phyloP scores from a whole-genome alignment of 2,113 vertebrate species.

The Melospiza georgiana region DNA sequence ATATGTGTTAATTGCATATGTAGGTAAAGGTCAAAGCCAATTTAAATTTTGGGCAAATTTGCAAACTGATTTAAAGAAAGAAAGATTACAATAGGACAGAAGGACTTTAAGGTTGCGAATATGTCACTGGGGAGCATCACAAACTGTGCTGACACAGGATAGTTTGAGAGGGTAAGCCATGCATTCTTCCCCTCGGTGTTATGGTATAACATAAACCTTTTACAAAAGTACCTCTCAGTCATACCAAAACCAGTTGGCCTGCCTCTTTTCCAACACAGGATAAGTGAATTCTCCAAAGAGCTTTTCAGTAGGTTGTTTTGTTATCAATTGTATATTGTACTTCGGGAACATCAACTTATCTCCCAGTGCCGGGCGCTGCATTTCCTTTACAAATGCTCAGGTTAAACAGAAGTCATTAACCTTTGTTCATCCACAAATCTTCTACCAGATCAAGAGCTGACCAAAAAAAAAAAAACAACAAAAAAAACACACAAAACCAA shows the following conservation, averaged over 20 bases:
- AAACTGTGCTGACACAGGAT: neutral
- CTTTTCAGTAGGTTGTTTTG: neutral
- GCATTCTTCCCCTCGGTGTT: neutral
- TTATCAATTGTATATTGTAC: neutral
- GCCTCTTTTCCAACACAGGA: neutral
- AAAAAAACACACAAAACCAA: neutral
- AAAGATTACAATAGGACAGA: neutral
- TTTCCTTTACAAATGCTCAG: neutral
- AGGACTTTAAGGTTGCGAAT: neutral
- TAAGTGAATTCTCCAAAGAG: neutral
- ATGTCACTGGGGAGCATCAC: neutral
- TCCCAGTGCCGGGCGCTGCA: fast-evolving
- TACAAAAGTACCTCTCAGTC: neutral
- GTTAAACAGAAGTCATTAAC: neutral
- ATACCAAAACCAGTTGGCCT: neutral
- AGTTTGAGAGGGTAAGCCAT: neutral
- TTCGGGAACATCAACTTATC: neutral
- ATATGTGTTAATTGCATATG: neutral
- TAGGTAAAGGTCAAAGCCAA: neutral
- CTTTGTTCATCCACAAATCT: neutral
- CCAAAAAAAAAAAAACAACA: neutral
- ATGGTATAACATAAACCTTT: neutral
- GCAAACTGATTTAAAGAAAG: neutral
- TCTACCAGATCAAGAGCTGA: neutral
- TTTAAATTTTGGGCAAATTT: neutral